phyloP scores from a whole-genome alignment of 2,113 vertebrate species.

The Pomatostomus ruficeps region DNA sequence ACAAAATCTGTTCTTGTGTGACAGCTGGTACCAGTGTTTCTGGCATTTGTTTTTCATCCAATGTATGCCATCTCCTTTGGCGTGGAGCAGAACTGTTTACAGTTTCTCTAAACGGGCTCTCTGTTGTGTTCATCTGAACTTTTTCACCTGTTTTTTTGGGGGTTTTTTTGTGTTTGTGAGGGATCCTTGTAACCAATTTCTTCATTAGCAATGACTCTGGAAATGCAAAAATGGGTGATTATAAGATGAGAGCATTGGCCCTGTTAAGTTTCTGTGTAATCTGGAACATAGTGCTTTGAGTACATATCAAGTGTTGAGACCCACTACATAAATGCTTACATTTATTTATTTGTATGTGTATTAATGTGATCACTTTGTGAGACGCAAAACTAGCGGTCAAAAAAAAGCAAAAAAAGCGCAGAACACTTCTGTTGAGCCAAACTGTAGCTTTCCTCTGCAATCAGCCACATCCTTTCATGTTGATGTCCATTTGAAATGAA shows the following conservation, averaged over 20 bases:
- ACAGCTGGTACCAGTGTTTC: neutral
- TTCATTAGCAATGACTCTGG: neutral
- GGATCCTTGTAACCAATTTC: neutral
- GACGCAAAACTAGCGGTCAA: neutral
- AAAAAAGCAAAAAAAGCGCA: neutral
- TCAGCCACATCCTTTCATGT: neutral
- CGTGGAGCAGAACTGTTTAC: neutral
- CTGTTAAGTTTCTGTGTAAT: neutral
- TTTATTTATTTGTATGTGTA: neutral
- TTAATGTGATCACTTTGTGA: neutral
- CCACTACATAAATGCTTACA: neutral
- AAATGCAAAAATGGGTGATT: neutral
- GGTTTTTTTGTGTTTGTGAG: neutral
- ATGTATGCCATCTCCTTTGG: neutral
- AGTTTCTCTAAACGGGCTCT: neutral
- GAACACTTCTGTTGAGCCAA: neutral
- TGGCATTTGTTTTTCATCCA: neutral
- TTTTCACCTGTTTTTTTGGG: neutral
- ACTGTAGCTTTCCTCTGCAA: neutral
- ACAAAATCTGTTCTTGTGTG: neutral
- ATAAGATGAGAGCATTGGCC: neutral
- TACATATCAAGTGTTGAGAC: neutral
- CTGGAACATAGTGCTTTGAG: neutral
- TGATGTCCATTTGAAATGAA: neutral
- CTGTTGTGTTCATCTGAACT: neutral